Conservation (phyloP, 2,888 invertebrate species). For the Microctonus hyperodae region DNA sequence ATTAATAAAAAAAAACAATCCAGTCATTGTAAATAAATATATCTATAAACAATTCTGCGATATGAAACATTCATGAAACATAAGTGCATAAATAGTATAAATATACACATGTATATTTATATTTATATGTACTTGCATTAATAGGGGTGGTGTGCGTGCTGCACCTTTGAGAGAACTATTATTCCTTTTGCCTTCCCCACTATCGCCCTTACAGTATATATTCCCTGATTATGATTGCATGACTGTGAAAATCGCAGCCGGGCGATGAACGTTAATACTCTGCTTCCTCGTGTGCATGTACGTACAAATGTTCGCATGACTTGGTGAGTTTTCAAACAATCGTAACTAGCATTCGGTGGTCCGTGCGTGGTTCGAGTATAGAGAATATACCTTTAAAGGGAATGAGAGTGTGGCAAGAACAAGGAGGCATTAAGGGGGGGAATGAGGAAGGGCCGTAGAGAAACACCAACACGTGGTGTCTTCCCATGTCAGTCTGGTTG, state of each 20-base stretch:
- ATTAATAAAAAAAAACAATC: neutral
- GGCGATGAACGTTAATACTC: slow-evolving; percentile 35
- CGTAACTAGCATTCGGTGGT: slow-evolving; percentile 59
- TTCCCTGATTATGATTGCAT: slow-evolving; percentile 58
- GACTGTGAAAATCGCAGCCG: slow-evolving; percentile 55
- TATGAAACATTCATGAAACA: neutral
- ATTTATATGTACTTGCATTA: neutral
- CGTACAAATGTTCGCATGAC: slow-evolving; percentile 55
- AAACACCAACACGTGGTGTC: slow-evolving; percentile 52
- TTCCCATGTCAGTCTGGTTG: slow-evolving; percentile 64
- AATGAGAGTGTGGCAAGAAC: slow-evolving; percentile 17
- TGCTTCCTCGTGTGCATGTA: slow-evolving; percentile 32
- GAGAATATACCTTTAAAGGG: slow-evolving; percentile 38
- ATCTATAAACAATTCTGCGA: neutral
- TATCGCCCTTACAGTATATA: neutral
- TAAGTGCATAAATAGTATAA: no score
- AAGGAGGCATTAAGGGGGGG: neutral
- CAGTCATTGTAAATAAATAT: neutral
- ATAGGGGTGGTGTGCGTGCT: slow-evolving; percentile 31
- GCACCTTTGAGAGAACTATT: slow-evolving; percentile 49
- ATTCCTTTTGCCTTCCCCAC: slow-evolving; percentile 36
- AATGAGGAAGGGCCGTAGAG: slow-evolving; percentile 16
- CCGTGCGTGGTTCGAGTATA: slow-evolving; percentile 42
- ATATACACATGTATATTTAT: neutral
- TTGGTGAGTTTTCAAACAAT: slow-evolving; percentile 59